Evolutionary conservation across 2,888 invertebrate genomes (phyloP).

Genomic region (Formica aserva): DNA sequence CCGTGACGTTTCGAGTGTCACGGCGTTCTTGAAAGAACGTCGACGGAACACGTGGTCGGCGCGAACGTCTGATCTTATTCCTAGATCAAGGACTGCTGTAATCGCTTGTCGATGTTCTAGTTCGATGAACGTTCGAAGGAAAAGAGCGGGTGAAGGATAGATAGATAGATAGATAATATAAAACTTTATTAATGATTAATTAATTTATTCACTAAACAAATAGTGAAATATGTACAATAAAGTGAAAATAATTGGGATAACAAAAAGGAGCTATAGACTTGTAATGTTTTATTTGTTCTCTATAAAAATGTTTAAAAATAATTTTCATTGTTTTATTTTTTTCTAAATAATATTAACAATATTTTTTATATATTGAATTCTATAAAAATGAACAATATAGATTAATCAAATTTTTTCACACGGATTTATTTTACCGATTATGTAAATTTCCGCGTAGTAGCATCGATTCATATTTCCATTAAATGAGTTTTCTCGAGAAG

Average conservation of each 20-base stretch:
- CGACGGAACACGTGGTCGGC: constrained; percentile 39
- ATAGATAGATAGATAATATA: constrained; percentile 21
- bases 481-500: background rate
- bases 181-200: background rate
- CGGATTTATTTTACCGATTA: constrained; percentile 14
- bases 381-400: background rate
- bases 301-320: background rate
- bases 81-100: constrained; percentile 65
- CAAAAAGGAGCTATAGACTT: too few species aligned
- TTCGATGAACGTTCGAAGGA: constrained; percentile 67
- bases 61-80: constrained; percentile 53
- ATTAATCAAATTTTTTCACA: background rate
- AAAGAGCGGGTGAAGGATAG: constrained; percentile 50
- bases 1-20: constrained; percentile 51
- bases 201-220: too few species aligned
- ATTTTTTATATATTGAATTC: background rate
- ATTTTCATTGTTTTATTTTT: background rate
- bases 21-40: constrained; percentile 38
- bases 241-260: too few species aligned
- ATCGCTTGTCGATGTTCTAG: constrained; percentile 69
- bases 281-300: background rate
- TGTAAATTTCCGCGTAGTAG: constrained; percentile 14
- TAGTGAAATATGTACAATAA: too few species aligned
- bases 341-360: background rate
- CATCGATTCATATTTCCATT: background rate